Evolutionary conservation across 2,113 vertebrate species (phyloP).

Genomic region (Osmerus eperlanus): DNA sequence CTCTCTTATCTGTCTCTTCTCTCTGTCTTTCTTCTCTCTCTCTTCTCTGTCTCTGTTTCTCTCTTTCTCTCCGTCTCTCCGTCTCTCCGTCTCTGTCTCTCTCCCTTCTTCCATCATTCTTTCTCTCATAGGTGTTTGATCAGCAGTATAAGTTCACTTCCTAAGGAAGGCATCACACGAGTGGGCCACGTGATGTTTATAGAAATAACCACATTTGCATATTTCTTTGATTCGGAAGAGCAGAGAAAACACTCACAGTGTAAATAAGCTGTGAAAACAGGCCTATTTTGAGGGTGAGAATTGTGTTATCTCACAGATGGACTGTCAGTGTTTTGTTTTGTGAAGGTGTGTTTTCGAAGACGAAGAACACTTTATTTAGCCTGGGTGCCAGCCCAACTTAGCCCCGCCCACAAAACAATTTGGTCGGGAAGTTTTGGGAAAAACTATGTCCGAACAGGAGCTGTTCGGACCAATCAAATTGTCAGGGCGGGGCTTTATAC

Average conservation of each 20-base stretch:
- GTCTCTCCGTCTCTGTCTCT: neutral
- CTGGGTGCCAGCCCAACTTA: too few relatives aligned
- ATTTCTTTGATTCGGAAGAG: slow-evolving; percentile 19
- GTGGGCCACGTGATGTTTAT: slow-evolving; percentile 12
- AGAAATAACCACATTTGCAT: slow-evolving; percentile 24
- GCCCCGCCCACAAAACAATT: too few relatives aligned
- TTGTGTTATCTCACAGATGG: neutral
- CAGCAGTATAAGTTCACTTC: too few relatives aligned
- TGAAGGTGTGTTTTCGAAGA: rapidly evolving
- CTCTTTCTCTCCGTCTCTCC: neutral
- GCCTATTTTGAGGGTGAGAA: too few relatives aligned
- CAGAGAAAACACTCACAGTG: neutral
- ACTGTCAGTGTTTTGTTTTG: too few relatives aligned
- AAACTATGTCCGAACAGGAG: too few relatives aligned
- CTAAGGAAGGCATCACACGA: slow-evolving; percentile 4
- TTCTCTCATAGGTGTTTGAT: neutral
- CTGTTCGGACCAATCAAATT: too few relatives aligned
- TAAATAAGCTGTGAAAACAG: too few relatives aligned
- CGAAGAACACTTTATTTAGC: too few relatives aligned
- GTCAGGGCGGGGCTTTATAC: too few relatives aligned
- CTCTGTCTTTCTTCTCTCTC: neutral
- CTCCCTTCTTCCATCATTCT: neutral
- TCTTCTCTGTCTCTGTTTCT: neutral
- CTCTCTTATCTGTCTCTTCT: neutral
- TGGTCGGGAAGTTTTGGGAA: too few relatives aligned